Evolutionary conservation across 2,888 invertebrate genomes (phyloP).

Genomic region (Lydus trimaculatus): DNA sequence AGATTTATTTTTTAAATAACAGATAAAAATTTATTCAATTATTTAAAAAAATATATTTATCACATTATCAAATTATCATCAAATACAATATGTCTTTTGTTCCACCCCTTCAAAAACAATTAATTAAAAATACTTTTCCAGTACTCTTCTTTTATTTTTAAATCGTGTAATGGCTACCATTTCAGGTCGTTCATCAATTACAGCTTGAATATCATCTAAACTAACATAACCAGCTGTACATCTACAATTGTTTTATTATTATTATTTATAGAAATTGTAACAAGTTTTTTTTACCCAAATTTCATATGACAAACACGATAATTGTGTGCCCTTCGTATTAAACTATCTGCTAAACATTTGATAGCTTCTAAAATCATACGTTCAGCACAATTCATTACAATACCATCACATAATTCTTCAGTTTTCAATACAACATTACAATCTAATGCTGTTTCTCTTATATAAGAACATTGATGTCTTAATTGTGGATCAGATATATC

Average conservation of each 20-base stretch:
- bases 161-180: conserved; percentile 38
- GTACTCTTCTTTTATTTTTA: conserved; percentile 36
- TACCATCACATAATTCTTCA: conserved; percentile 61
- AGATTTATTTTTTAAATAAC: neutral
- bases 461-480: conserved; percentile 55
- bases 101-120: no score
- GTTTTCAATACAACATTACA: conserved; percentile 59
- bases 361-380: conserved; percentile 64
- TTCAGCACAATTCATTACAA: conserved; percentile 60
- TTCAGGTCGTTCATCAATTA: conserved; percentile 45
- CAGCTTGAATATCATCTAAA: conserved; percentile 39
- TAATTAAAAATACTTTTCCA: conserved; percentile 41
- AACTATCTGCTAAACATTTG: conserved; percentile 63
- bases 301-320: conserved; percentile 43
- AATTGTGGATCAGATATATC: conserved; percentile 47
- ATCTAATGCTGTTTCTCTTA: conserved; percentile 60
- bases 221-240: conserved; percentile 16
- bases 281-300: conserved; percentile 37
- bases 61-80: neutral
- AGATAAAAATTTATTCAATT: neutral
- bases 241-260: conserved; percentile 15
- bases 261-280: conserved; percentile 28
- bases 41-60: conserved; percentile 7
- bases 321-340: conserved; percentile 54
- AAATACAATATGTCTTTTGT: neutral